Conservation (phyloP, 92 coral and sea anemone species). For the Umimayanthus kanabou region DNA sequence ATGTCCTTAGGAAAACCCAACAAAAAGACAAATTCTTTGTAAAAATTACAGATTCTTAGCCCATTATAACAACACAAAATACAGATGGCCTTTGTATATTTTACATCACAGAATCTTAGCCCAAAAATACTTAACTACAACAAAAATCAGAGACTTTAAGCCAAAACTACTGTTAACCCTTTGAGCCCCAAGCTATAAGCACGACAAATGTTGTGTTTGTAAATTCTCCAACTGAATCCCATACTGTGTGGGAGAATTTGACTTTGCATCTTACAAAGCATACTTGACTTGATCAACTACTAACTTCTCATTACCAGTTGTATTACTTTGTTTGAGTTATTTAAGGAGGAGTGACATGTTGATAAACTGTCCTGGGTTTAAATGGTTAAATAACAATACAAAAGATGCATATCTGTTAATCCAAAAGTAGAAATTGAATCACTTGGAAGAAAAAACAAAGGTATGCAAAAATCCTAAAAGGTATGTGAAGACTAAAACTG, state of each 20-base stretch:
- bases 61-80: background rate
- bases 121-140: background rate
- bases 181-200: too few relatives aligned
- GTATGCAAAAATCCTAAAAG: background rate
- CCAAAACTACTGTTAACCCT: background rate
- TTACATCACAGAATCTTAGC: background rate
- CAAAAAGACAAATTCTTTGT: background rate
- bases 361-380: too few relatives aligned
- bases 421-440: constrained; percentile 11
- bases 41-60: constrained; percentile 14
- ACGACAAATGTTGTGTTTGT: too few relatives aligned
- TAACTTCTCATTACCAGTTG: too few relatives aligned
- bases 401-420: background rate
- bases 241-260: too few relatives aligned
- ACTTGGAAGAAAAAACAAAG: background rate
- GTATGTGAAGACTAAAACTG: background rate
- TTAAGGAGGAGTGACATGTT: too few relatives aligned
- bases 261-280: too few relatives aligned
- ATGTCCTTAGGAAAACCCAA: constrained; percentile 8
- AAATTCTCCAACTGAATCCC: too few relatives aligned
- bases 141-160: background rate
- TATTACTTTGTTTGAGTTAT: too few relatives aligned
- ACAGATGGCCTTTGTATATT: background rate
- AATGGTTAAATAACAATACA: too few relatives aligned
- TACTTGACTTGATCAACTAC: too few relatives aligned